phyloP scores from a whole-genome alignment of 92 coral and sea anemone species.

The Scolanthus callimorphus region DNA sequence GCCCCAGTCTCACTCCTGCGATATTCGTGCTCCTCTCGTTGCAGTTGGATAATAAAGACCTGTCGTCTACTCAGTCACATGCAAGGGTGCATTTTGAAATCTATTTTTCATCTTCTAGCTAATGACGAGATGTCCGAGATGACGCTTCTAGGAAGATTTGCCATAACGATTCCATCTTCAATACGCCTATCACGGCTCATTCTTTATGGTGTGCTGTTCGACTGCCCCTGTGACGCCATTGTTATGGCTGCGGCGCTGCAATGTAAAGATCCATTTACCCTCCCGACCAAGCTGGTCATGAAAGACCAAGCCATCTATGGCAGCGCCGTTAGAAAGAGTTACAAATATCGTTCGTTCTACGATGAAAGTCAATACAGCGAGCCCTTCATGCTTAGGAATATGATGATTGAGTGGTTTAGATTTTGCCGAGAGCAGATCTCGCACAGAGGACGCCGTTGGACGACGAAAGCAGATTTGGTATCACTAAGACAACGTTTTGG shows the following conservation, averaged over 20 bases:
- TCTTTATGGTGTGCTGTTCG: slow-evolving; percentile 14
- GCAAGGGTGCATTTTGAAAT: too few species aligned
- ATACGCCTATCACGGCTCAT: slow-evolving; percentile 14
- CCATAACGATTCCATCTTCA: slow-evolving; percentile 15
- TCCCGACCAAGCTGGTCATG: slow-evolving; percentile 7
- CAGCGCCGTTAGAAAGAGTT: slow-evolving; percentile 9
- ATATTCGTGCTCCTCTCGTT: too few species aligned
- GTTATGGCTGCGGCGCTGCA: slow-evolving; percentile 35
- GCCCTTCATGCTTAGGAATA: slow-evolving; percentile 23
- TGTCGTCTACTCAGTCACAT: too few species aligned
- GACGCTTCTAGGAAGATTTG: slow-evolving; percentile 17
- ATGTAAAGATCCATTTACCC: neutral
- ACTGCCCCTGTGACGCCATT: slow-evolving; percentile 38
- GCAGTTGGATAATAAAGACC: too few species aligned
- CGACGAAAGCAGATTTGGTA: too few species aligned
- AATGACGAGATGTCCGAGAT: slow-evolving; percentile 21
- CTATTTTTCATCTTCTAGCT: slow-evolving; percentile 2
- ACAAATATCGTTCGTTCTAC: slow-evolving; percentile 1
- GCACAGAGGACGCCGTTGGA: too few species aligned
- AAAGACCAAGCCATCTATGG: slow-evolving; percentile 10
- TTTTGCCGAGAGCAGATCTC: too few species aligned
- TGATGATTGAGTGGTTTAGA: slow-evolving; percentile 15
- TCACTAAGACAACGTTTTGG: too few species aligned
- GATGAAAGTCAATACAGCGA: slow-evolving; percentile 24
- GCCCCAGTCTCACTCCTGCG: too few species aligned